These are phyloP conservation scores for Ryuthela nishihirai DNA, from an alignment of 2,888 invertebrate genomes.

Conservation along the genomic window DNA sequence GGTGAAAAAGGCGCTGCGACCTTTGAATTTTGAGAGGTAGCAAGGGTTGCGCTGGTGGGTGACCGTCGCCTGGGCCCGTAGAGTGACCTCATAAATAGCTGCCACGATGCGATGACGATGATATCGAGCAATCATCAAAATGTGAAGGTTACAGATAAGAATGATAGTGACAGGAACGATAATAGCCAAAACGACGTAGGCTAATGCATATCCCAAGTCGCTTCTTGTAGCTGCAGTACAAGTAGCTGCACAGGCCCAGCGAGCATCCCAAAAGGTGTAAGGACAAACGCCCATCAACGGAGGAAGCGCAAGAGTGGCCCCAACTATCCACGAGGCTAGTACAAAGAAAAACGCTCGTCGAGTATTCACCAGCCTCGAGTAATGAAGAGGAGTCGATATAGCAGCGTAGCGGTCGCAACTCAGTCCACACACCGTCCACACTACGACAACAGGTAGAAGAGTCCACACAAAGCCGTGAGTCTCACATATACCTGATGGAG, in stretches of 20 bases:
- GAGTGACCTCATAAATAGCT: conserved; percentile 77
- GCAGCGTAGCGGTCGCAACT: conserved; percentile 67
- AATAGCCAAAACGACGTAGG: conserved; percentile 43
- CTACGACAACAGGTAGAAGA: conserved; percentile 66
- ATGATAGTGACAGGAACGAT: conserved; percentile 44
- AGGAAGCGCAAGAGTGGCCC: conserved; percentile 42
- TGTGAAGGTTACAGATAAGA: conserved; percentile 47
- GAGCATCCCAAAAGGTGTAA: conserved; percentile 13
- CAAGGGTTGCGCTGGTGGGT: conserved; percentile 67
- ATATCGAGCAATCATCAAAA: conserved; percentile 59
- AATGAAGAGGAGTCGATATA: conserved; percentile 73
- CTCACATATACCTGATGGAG: conserved; percentile 21
- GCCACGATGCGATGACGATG: conserved; percentile 79
- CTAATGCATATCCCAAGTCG: conserved; percentile 39
- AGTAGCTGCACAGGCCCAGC: conserved; percentile 2
- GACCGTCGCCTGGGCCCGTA: conserved; percentile 68
- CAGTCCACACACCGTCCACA: conserved; percentile 76
- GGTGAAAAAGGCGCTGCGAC: conserved; percentile 62
- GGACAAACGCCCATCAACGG: conserved; percentile 32
- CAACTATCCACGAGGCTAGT: conserved; percentile 59
- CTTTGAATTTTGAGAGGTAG: conserved; percentile 58
- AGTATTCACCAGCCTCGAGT: conserved; percentile 69
- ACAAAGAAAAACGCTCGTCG: conserved; percentile 66
- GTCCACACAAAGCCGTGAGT: conserved; percentile 52
- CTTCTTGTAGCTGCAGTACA: conserved; percentile 5